A percentile compares a stretch with the other conserved stretches of the same genome.
Evolutionary conservation across 2,888 invertebrate genomes (phyloP).

Genomic region (Pollenia angustigena): DNA sequence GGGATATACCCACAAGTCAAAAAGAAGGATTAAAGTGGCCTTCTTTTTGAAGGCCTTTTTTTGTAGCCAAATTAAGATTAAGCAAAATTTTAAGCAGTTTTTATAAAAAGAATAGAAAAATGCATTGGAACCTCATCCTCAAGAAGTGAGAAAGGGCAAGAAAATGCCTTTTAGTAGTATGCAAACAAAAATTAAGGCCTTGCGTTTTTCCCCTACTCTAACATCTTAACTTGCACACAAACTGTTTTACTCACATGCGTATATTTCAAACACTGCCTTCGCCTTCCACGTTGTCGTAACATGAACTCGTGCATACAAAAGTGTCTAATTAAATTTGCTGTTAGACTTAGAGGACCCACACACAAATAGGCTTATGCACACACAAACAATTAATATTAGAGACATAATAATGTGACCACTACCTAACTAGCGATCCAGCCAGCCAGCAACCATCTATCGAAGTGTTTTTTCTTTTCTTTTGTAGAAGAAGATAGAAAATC

Average conservation of each 20-base stretch:
- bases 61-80: no score
- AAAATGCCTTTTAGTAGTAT: no score
- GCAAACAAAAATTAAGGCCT: no score
- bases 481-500: conserved; percentile 29
- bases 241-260: conserved; percentile 2
- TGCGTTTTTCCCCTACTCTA: no score
- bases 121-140: no score
- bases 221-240: neutral
- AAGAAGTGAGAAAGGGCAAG: no score
- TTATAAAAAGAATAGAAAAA: no score
- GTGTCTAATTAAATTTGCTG: conserved; percentile 79
- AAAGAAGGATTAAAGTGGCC: no score
- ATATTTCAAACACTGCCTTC: conserved; percentile 45
- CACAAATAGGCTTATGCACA: conserved; percentile 53
- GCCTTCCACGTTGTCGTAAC: conserved; percentile 60
- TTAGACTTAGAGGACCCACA: conserved; percentile 74
- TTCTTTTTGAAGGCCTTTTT: no score
- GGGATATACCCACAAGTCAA: neutral
- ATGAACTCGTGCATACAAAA: conserved; percentile 73
- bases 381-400: conserved; percentile 55
- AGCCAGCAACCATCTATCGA: neutral
- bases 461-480: neutral
- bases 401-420: conserved; percentile 72
- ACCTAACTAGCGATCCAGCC: conserved; percentile 46
- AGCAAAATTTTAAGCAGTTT: no score